These are phyloP conservation scores for Drosophila littoralis DNA, from an alignment of 1,140 invertebrate species.

Conservation along the genomic window DNA sequence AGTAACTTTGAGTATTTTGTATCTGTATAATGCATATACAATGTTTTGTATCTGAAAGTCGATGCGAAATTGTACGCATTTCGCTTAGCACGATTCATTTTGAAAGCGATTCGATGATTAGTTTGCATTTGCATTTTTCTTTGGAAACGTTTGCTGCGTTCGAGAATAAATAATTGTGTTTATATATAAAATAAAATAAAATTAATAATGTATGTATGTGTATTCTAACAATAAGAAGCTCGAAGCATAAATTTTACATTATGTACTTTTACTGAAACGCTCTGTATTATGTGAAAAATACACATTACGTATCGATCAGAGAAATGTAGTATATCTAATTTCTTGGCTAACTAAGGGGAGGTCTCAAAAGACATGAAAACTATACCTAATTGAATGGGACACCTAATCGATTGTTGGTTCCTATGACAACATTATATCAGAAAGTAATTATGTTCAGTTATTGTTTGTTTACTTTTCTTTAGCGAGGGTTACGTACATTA, in stretches of 20 bases:
- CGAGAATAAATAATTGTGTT: slow-evolving; percentile 74
- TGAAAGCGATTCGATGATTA: slow-evolving; percentile 25
- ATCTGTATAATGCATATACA: slow-evolving; percentile 62
- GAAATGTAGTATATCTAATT: slow-evolving; percentile 1
- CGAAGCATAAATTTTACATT: slow-evolving; percentile 69
- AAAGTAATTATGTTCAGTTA: no score
- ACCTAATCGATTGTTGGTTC: no score
- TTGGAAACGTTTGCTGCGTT: slow-evolving; percentile 41
- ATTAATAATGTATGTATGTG: slow-evolving; percentile 52
- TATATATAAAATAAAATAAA: slow-evolving; percentile 60
- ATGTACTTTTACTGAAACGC: slow-evolving; percentile 63
- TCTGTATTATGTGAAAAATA: slow-evolving; percentile 77
- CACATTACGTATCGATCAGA: slow-evolving; percentile 61
- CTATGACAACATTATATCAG: no score
- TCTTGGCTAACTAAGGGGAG: background rate
- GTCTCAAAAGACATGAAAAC: no score
- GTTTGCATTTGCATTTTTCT: slow-evolving; percentile 35
- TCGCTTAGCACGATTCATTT: slow-evolving; percentile 21
- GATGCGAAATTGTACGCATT: slow-evolving; percentile 36
- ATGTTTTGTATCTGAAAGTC: slow-evolving; percentile 52
- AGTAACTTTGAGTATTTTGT: slow-evolving; percentile 68
- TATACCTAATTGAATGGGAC: no score
- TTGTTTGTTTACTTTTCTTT: no score
- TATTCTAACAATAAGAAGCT: slow-evolving; percentile 75
- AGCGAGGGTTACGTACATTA: no score